Conservation (phyloP, 2,113 vertebrate species). For the Lethenteron reissneri region DNA sequence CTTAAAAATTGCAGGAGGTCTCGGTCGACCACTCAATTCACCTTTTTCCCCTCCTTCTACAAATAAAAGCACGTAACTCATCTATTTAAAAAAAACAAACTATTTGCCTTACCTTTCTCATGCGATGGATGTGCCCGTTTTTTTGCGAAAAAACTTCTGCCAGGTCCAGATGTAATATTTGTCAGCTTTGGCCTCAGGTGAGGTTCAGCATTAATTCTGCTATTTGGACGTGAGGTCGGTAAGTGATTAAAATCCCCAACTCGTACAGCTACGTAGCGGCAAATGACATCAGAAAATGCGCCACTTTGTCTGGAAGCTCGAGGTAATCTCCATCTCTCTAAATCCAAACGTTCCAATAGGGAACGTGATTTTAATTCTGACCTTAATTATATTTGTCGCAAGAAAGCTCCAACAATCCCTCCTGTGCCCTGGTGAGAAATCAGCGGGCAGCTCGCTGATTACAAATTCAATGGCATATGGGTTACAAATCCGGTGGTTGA, state of each 20-base stretch:
- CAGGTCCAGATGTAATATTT: neutral
- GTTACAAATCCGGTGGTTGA: too few species aligned
- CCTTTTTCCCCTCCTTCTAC: neutral
- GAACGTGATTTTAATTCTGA: too few species aligned
- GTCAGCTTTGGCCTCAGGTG: neutral
- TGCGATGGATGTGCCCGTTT: neutral
- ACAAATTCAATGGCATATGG: too few species aligned
- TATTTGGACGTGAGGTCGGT: neutral
- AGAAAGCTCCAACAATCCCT: too few species aligned
- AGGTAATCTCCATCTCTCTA: too few species aligned
- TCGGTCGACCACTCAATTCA: neutral
- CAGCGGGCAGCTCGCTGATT: too few species aligned
- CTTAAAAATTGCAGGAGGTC: too few species aligned
- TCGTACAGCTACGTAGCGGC: neutral
- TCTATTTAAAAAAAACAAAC: too few species aligned
- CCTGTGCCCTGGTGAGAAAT: too few species aligned
- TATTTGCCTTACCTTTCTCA: too few species aligned
- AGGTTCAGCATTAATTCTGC: constrained; percentile 6
- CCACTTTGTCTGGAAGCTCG: neutral
- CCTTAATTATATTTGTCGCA: too few species aligned
- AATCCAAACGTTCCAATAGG: too few species aligned
- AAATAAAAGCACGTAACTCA: neutral
- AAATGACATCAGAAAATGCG: neutral
- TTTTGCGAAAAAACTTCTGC: neutral
- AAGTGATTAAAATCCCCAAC: neutral